Evolutionary conservation across 2,113 vertebrate species (phyloP), one percentile per base, ranked within the genome.

Genomic region (Lepus europaeus): DNA sequence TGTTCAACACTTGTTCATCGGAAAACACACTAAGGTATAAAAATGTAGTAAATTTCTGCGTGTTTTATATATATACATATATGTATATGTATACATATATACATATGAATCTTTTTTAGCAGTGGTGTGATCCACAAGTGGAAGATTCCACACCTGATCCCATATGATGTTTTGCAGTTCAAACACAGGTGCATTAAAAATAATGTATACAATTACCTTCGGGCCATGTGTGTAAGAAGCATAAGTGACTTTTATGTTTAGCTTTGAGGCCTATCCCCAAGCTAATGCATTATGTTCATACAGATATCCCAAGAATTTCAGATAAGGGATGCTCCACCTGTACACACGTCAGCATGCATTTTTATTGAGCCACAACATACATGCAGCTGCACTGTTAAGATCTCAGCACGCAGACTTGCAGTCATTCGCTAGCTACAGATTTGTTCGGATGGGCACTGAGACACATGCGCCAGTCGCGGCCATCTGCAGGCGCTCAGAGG

Each of bases 381-480:
- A 69, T 51, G 39, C 33, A 59, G 27, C n/a, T 1, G 6, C 63
- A 11, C 72, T 27, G 9, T 84, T 93, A 51, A 39, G 93, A 90
- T 84, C 77, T 90, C 49, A 90, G 49, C 27, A 29, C 23, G 0
- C 25, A 83, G 31, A 87, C n/a, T 56, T 23, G 29, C 25, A 80
- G 45, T 80, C 87, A 29, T 84, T 90, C 90, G 36, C 66, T 87
- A 72, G 70, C 16, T n/a, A 72, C 45, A 72, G 33, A 27, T 77
- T 56, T 51, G 51, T 63, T n/a, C 13, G 83, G 81, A 31, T 49
- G 11, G 23, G 7, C 59, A 39, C 74, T 61, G 77, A 77, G 70
- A 90, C 45, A 74, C 13, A 45, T 45, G 74, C 45, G 27, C 76
- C 29, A 66, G 29, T 29, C 36, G 45, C 51, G 29, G 53, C n/a